A percentile compares a stretch with the other conserved stretches of the same genome.
Conservation (phyloP, 2,797 vertebrate species). For the Garrulus glandarius region DNA sequence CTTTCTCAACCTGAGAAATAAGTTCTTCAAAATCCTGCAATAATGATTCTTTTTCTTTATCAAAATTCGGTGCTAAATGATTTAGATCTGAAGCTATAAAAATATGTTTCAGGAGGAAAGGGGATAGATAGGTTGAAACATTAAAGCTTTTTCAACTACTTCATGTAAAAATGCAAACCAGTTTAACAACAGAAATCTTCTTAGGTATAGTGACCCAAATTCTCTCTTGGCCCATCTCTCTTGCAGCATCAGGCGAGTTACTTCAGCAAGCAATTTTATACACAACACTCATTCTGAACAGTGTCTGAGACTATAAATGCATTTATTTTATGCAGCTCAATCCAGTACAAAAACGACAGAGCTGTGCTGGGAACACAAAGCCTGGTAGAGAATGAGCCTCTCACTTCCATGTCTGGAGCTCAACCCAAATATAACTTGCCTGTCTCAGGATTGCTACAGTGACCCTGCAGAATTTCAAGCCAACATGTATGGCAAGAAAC, state of each 20-base stretch:
- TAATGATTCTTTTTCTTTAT: background rate
- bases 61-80: background rate
- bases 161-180: background rate
- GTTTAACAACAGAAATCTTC: constrained; percentile 14
- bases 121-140: background rate
- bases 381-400: background rate
- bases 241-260: background rate
- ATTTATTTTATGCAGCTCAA: background rate
- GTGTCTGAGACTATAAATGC: background rate
- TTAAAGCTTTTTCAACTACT: background rate
- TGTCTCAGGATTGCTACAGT: background rate
- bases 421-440: background rate
- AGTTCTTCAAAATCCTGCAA: background rate
- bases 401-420: background rate
- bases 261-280: background rate
- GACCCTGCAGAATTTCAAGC: background rate
- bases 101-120: background rate
- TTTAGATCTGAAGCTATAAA: background rate
- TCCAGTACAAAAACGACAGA: background rate
- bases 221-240: background rate
- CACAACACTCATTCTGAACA: background rate
- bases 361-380: background rate
- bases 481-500: background rate
- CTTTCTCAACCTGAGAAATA: background rate
- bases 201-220: background rate